Base-by-base conservation (phyloP, 2,888 invertebrate species). In the Sericinus montela region DNA sequence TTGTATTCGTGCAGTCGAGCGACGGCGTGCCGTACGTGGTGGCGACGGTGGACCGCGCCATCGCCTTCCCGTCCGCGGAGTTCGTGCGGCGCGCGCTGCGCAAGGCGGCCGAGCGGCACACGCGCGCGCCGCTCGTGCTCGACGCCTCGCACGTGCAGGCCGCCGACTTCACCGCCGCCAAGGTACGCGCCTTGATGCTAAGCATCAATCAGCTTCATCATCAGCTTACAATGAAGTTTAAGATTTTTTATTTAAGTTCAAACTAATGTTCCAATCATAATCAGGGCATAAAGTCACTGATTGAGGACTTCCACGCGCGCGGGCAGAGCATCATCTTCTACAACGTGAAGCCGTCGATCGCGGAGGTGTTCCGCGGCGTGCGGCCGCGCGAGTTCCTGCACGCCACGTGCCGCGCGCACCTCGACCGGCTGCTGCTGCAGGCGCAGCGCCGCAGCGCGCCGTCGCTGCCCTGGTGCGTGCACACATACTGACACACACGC, bases 11-110 rank as follows among this genome's bases (percentile, higher is more conserved):
- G 5, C 72, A 86, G 87, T 83, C 84, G 1, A 48, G 64, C 15
- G 77, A 78, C 58, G 87, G 89, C 61, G 77, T 88, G 62, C 67
- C 75, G 65, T 79, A 88, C 78, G 83, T 92, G 61, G 69, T 94
- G 59, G 92, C 94, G 36, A 90, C 90, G 49, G 93, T 95, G 44
- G 92, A 93, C 69, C 92, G 93, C 59, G 92, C 92, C 64, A 86
- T 96, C 43, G 89, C 92, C 48, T 96, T 95, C 82, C 94, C 96
- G n/a, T 93, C 95, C 3, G 94, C 95, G 0, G 95, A 95, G 81
- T 93, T 91, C 81, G 87, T 96, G 62, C 89, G 91, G 59, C 88
- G 90, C 67, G 91, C 94, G 55, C 92, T 97, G 52, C 92, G 93
- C 67, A 95, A 95, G 82, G 94, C 93, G 91, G 77, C 83, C 52